phyloP scores from a whole-genome alignment of 2,888 invertebrate species.

The Onthophagus sagittarius region DNA sequence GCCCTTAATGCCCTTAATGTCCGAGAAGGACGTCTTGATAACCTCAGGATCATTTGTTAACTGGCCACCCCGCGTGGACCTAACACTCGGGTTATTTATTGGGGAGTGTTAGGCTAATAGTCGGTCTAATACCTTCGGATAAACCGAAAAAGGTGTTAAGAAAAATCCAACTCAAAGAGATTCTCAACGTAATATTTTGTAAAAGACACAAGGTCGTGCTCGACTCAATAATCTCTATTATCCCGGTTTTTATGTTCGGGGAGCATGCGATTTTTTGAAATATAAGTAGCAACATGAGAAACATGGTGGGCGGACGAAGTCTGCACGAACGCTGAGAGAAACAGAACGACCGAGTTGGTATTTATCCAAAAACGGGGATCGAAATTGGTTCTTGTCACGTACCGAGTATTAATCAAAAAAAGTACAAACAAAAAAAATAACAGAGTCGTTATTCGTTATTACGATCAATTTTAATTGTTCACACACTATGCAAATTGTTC shows the following conservation, averaged over 20 bases:
- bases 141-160: not conserved
- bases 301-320: slow-evolving; percentile 46
- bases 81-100: slow-evolving; percentile 40
- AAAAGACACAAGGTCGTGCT: not conserved
- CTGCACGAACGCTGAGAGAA: slow-evolving; percentile 38
- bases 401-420: slow-evolving; percentile 1
- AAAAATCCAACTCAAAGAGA: not conserved
- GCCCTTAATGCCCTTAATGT: slow-evolving; percentile 42
- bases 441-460: too few species aligned
- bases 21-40: slow-evolving; percentile 46
- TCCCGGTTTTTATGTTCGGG: not conserved
- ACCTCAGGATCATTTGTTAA: slow-evolving; percentile 41
- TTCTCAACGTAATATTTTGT: not conserved
- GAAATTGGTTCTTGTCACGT: slow-evolving; percentile 4
- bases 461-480: not conserved
- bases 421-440: too few species aligned
- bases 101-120: slow-evolving; percentile 4
- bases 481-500: not conserved
- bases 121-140: not conserved
- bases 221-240: not conserved
- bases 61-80: slow-evolving; percentile 23
- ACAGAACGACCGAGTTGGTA: not conserved
- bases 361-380: not conserved
- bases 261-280: slow-evolving; percentile 4
- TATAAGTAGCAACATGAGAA: slow-evolving; percentile 26